Evolutionary conservation across 2,113 vertebrate species (phyloP).

Genomic region (Acrocephalus arundinaceus): DNA sequence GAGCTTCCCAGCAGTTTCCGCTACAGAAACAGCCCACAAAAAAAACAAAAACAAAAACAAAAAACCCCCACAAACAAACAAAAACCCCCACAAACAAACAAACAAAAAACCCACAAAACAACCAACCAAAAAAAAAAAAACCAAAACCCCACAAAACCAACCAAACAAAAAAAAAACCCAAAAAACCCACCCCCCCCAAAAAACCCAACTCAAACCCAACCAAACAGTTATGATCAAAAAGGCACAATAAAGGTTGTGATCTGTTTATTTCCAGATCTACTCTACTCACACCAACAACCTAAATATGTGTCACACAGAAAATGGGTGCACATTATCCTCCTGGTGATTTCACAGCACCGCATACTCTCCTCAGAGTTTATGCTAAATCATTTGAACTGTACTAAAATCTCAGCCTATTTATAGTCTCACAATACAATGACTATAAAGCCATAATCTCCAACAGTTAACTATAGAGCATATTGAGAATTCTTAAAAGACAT

Average conservation of each 20-base stretch:
- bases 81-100: background rate
- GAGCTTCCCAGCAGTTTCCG: background rate
- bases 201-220: too few species aligned
- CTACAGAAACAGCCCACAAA: background rate
- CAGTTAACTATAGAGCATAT: background rate
- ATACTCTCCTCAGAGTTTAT: background rate
- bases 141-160: too few species aligned
- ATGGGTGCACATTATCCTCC: background rate
- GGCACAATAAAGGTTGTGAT: background rate
- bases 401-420: slow-evolving; percentile 11
- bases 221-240: background rate
- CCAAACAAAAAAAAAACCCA: too few species aligned
- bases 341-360: background rate
- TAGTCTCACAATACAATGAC: background rate
- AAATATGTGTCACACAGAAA: background rate
- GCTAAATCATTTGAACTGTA: background rate
- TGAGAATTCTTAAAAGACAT: background rate
- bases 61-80: background rate
- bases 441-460: slow-evolving; percentile 4
- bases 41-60: background rate
- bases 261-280: background rate
- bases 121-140: background rate
- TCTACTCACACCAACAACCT: background rate
- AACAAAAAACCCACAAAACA: background rate
- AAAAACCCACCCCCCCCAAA: too few species aligned